These are phyloP conservation scores for Lucilia sericata DNA, from an alignment of 1,140 invertebrate genomes.

Conservation along the genomic window DNA sequence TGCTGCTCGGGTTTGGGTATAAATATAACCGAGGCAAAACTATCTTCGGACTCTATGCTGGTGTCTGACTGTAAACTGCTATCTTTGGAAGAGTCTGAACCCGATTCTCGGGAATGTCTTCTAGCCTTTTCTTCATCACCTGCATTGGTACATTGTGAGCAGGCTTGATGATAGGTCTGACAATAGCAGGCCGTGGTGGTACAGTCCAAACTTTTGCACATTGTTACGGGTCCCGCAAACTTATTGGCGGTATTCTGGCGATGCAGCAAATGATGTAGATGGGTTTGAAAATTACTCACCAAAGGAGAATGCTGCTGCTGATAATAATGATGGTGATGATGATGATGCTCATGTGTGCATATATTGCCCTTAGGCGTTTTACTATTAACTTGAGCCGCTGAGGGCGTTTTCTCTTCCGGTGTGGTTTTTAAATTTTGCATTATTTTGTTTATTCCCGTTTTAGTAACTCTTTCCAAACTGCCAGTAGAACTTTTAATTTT, in stretches of 20 bases:
- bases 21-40: constrained; percentile 91
- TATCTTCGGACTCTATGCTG: constrained; percentile 92
- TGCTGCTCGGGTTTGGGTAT: constrained; percentile 77
- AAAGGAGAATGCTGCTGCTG: constrained; percentile 50
- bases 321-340: constrained; percentile 45
- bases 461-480: constrained; percentile 83
- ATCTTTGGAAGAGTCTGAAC: constrained; percentile 91
- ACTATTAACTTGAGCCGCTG: constrained; percentile 5
- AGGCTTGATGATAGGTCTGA: constrained; percentile 59
- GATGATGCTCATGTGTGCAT: constrained; percentile 46
- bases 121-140: constrained; percentile 70
- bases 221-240: constrained; percentile 57
- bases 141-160: constrained; percentile 48
- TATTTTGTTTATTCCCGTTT: constrained; percentile 80
- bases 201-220: constrained; percentile 59
- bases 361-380: constrained; percentile 45
- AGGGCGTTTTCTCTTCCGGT: constrained; percentile 11
- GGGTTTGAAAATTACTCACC: constrained; percentile 43
- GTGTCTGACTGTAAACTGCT: constrained; percentile 93
- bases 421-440: constrained; percentile 78
- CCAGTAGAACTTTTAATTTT: constrained; percentile 84
- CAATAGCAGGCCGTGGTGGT: constrained; percentile 57
- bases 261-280: constrained; percentile 53
- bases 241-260: constrained; percentile 53
- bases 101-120: constrained; percentile 82